Base-by-base conservation (phyloP, 2,113 vertebrate species). In the Tauraco erythrolophus region DNA sequence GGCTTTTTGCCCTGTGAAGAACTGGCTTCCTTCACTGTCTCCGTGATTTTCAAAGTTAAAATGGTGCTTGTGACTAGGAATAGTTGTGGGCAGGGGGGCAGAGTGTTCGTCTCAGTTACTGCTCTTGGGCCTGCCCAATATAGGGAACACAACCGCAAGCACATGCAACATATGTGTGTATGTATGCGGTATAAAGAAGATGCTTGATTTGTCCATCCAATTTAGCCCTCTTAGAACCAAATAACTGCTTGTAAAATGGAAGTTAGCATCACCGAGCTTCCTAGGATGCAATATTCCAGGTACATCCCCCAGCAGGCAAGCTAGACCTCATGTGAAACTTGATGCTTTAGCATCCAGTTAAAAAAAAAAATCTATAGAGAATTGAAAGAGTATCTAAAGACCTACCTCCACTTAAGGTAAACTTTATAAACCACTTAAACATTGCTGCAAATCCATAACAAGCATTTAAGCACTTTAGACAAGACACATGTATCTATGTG, bases 41-140 rank as follows among this genome's bases (percentile, higher is more conserved):
- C 11, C 24, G 24, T 35, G 19, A 25, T 24, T 62, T 57, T 37
- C 35, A 11, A 39, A 6, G 48, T 33, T 22, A 23, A 77, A 54
- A 3, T 6, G 22, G n/a, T 2, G 3, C 14, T 15, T 54, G 48
- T 18, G 45, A 6, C 19, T 1, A 53, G 77, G 53, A 14, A 9
- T 33, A 33, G 37, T 37, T 58, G 19, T 5, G 8, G 43, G 37
- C 10, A 31, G 22, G 9, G 31, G 25, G 11, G 17, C 7, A 4
- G 11, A 39, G 21, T 3, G 2, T 24, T 7, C 1, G 21, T 3
- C 9, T 66, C 13, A 1, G 51, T 7, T 12, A 1, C 0, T 0
- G 10, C 30, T 60, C 30, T 18, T 3, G 16, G 30, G 22, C 5
- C 48, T 58, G 48, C 37, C 33, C 25, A 22, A 11, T 3, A 1